phyloP scores from a whole-genome alignment of 2,888 invertebrate species.

The Xanthia togata region DNA sequence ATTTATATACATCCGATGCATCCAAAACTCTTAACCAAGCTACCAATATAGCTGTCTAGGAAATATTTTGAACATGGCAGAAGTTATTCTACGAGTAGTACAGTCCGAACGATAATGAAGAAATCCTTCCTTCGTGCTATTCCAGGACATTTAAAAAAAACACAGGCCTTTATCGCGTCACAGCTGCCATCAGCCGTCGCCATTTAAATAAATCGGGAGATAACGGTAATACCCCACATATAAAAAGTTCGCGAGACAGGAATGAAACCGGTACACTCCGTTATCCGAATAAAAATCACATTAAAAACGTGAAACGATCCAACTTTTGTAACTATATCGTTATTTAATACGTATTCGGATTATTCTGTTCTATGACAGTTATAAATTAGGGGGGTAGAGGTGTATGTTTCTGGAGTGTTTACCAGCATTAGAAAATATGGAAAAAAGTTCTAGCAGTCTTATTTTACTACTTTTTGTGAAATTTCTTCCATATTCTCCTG shows the following conservation, averaged over 20 bases:
- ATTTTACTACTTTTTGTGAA: no score
- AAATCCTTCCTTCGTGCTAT: no score
- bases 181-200: conserved; percentile 27
- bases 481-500: no score
- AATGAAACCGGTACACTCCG: conserved; percentile 47
- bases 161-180: conserved; percentile 14
- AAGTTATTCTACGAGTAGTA: background rate
- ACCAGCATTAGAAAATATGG: background rate
- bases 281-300: conserved; percentile 69
- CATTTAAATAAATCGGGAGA: conserved; percentile 63
- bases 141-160: background rate
- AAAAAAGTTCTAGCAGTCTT: no score
- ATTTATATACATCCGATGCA: background rate
- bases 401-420: background rate
- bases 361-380: conserved; percentile 20
- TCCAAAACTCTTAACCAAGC: background rate
- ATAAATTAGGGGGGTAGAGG: conserved; percentile 12
- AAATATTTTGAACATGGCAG: background rate
- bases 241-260: conserved; percentile 59
- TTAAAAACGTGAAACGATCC: conserved; percentile 62
- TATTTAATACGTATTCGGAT: conserved; percentile 59
- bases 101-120: background rate
- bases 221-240: conserved; percentile 60
- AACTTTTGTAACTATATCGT: conserved; percentile 63
- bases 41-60: no score